Base-by-base conservation (phyloP, 2,113 vertebrate genomes). In the Catharus bicknelli region DNA sequence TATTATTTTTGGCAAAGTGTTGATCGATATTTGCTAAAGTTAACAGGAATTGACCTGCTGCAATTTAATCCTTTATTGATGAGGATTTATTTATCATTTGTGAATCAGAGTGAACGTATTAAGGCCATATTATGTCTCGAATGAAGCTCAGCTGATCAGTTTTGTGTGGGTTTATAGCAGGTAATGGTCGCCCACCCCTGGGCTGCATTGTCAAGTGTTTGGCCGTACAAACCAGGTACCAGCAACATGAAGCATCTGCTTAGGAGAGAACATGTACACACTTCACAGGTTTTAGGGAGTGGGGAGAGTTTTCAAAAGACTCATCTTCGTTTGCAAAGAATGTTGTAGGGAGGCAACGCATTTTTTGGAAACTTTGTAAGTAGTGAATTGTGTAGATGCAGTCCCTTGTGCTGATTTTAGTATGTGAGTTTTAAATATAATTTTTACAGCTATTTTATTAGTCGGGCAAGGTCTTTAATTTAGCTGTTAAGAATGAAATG, bases 41-140 rank as follows among this genome's bases (percentile, higher is more conserved):
- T 95, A 85, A 94, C 75, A 83, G 90, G 70, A 95, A 96, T 90
- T 96, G 87, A 94, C 91, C 80, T 93, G 62, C 4, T 47, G 83
- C 82, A 73, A 32, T 96, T 94, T 96, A 96, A 87, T 96, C 75
- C 94, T 88, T 66, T 95, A 95, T 95, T 95, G 96, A 95, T 93
- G 83, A 72, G 62, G 32, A 67, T 83, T 93, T 90, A 67, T 96
- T 95, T 95, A 92, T 88, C 88, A 87, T 95, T 95, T 92, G 69
- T 94, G 93, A 84, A 91, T 88, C 50, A 64, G 62, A 66, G 73
- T 91, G 93, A 96, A 78, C 62, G 43, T 96, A 92, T 88, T 95
- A 96, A 95, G 90, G 92, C 38, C 95, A 78, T 91, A 81, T 94
- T 93, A 72, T 85, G 26, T 34, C 20, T 67, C 26, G 40, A 38